Percentiles rank a stretch among this genome's conserved stretches.
Evolutionary conservation across 2,888 invertebrate genomes (phyloP).

Genomic region (Carcina quercana): DNA sequence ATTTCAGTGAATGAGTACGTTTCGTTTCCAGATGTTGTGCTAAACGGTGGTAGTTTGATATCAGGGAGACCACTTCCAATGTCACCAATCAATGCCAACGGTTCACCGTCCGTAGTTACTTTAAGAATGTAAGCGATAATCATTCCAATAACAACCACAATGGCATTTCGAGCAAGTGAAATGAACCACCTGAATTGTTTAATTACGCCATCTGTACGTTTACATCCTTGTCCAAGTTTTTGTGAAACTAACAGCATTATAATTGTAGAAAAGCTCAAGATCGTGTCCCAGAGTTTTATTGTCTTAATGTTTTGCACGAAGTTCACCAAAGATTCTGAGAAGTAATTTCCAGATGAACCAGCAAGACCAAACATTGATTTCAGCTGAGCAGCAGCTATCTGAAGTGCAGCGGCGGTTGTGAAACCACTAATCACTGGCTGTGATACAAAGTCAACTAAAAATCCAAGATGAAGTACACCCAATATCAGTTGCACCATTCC

Average conservation of each 20-base stretch:
- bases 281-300: constrained; percentile 76
- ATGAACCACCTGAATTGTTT: constrained; percentile 76
- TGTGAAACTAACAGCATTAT: constrained; percentile 76
- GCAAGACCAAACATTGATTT: constrained; percentile 81
- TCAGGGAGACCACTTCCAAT: constrained; percentile 82
- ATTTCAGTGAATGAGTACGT: constrained; percentile 77
- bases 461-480: constrained; percentile 85
- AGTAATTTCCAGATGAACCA: constrained; percentile 76
- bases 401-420: constrained; percentile 89
- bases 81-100: constrained; percentile 79
- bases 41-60: constrained; percentile 79
- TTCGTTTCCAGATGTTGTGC: constrained; percentile 72
- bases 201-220: constrained; percentile 48
- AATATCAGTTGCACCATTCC: constrained; percentile 81
- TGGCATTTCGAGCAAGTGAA: constrained; percentile 84
- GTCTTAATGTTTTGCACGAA: constrained; percentile 76
- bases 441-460: constrained; percentile 90
- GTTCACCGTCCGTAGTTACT: constrained; percentile 42
- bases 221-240: constrained; percentile 73
- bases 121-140: constrained; percentile 72
- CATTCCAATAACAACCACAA: constrained; percentile 84
- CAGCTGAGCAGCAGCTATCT: constrained; percentile 89
- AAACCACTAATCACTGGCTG: constrained; percentile 89
- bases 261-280: constrained; percentile 79
- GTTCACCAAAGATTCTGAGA: constrained; percentile 76